phyloP scores from a whole-genome alignment of 2,113 vertebrate species.

The Paradoxurus hermaphroditus region DNA sequence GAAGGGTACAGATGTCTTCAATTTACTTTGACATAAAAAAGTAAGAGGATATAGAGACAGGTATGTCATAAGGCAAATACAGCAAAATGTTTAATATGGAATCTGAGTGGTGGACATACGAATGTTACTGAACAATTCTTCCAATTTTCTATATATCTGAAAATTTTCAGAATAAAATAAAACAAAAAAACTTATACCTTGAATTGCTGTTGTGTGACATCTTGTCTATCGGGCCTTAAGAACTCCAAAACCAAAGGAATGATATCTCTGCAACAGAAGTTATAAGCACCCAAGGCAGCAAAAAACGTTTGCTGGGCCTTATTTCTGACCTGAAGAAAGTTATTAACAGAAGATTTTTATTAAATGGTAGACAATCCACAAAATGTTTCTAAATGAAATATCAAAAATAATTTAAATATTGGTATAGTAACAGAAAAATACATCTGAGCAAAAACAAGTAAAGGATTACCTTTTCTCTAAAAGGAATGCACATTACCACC shows the following conservation, averaged over 20 bases:
- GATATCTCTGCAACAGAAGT: conserved; percentile 96
- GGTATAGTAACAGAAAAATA: neutral
- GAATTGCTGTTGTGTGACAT: conserved; percentile 95
- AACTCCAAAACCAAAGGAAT: conserved; percentile 94
- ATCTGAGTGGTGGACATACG: neutral
- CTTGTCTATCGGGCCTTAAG: conserved; percentile 87
- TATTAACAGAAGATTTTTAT: neutral
- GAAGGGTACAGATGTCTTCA: neutral
- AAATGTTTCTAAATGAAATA: neutral
- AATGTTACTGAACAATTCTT: neutral
- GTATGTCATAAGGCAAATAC: neutral
- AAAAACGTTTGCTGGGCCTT: conserved; percentile 96
- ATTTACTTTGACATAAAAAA: neutral
- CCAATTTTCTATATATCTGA: neutral
- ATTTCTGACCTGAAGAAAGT: conserved; percentile 90
- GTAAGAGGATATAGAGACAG: neutral
- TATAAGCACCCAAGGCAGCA: conserved; percentile 95
- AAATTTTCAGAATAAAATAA: neutral
- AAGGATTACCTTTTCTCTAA: neutral
- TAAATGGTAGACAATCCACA: neutral
- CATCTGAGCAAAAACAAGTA: neutral
- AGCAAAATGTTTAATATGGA: neutral
- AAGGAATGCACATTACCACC: neutral
- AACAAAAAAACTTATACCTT: conserved; percentile 86
- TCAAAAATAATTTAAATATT: conserved; percentile 3